Base-by-base conservation (phyloP, 2,888 invertebrate genomes). In the Oxystoma pomonae region DNA sequence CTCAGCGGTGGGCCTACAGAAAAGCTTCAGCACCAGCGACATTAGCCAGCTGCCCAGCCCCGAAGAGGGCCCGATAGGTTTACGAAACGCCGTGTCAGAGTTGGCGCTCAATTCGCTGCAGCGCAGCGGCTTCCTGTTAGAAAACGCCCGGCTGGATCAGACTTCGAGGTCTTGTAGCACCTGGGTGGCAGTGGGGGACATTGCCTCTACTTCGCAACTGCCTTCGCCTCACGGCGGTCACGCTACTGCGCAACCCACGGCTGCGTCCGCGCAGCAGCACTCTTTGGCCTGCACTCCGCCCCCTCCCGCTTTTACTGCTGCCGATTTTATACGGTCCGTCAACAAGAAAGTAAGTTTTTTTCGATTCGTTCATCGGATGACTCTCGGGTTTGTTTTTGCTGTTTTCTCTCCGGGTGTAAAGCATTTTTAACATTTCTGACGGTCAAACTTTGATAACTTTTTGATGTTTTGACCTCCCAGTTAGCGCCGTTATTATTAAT, bases 151-250 rank as follows among this genome's bases (percentile, higher is more conserved):
- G 58, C 79, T 89, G 65, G 87, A 88, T 67, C 79, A 80, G 61
- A 78, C 79, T 1, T 79, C 79, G 2, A 69, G 72, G 72, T 92
- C 92, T 0, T 92, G 92, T 79, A 91, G 91, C 68, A 93, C 92
- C 0, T 93, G 93, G 92, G 93, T 92, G 0, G 92, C 89, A 68
- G 92, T 92, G 1, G 93, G 93, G 0, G 89, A 90, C 74, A 82
- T 87, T 20, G 85, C 86, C 1, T 86, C 87, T 59, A 91, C 91
- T 0, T 92, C 92, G 0, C 92, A 92, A 76, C 78, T 93, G 69
- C 93, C 93, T 1, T 92, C 92, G 1, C 92, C 92, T 0, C 92
- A 92, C 75, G 87, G 87, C n/a, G 85, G 85, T 12, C 81, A 81
- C 57, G 69, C 73, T 1, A 70, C 73, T 2, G 22, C 64, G 2